Percentiles rank a stretch among this genome's conserved stretches.
phyloP scores from a whole-genome alignment of 1,140 invertebrate genomes.

The Solen grandis region DNA sequence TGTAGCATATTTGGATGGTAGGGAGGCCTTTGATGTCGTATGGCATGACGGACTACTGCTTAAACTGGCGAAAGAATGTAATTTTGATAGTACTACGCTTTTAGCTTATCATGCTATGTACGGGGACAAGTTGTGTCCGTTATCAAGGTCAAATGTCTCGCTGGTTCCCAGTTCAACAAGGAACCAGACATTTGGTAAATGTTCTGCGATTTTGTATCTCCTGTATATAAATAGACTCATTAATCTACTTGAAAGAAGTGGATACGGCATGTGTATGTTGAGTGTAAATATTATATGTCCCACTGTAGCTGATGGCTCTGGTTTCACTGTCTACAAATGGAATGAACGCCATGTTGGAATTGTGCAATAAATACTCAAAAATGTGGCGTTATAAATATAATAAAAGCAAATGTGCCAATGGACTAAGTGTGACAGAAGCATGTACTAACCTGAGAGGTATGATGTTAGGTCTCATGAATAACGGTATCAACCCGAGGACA shows the following conservation, averaged over 20 bases:
- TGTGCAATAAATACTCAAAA: slow-evolving; percentile 25
- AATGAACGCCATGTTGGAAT: too few relatives aligned
- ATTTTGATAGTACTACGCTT: not conserved
- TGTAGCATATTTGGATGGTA: slow-evolving; percentile 15
- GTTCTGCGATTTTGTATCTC: slow-evolving; percentile 9
- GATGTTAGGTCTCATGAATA: too few relatives aligned
- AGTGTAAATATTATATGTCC: too few relatives aligned
- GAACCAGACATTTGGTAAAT: slow-evolving; percentile 25
- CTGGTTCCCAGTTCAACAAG: slow-evolving; percentile 1
- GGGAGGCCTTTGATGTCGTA: slow-evolving; percentile 11
- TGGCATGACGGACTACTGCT: too few relatives aligned
- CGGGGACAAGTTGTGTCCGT: not conserved
- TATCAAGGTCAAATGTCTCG: not conserved
- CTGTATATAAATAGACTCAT: slow-evolving; percentile 10
- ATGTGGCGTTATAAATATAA: slow-evolving; percentile 23
- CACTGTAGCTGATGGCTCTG: not conserved
- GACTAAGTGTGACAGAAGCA: too few relatives aligned
- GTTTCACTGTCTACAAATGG: too few relatives aligned
- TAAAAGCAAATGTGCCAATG: slow-evolving; percentile 6
- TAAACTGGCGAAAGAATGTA: not conserved
- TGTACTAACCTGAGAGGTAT: too few relatives aligned
- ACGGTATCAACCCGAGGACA: too few relatives aligned
- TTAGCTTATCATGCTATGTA: too few relatives aligned
- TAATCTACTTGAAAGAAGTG: not conserved
- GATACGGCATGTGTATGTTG: slow-evolving; percentile 7